Evolutionary conservation across 2,888 invertebrate species (phyloP).

Genomic region (Nomada hirtipes): DNA sequence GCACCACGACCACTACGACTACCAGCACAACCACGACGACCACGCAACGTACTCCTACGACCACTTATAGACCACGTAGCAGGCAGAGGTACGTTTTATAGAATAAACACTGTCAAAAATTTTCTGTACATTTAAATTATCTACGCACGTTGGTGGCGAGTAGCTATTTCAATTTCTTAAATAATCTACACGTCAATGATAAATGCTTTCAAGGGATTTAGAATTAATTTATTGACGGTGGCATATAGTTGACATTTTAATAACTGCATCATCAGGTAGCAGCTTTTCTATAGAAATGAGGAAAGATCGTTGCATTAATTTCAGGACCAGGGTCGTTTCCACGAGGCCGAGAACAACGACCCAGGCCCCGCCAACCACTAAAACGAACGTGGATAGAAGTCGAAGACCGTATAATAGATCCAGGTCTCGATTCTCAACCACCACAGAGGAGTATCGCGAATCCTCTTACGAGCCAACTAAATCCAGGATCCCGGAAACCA

Average conservation of each 20-base stretch:
- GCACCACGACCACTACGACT: constrained; percentile 69
- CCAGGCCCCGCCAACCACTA: constrained; percentile 64
- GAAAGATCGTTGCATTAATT: not conserved
- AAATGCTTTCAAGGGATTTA: too few relatives aligned
- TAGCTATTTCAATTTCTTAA: too few relatives aligned
- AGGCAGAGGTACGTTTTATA: constrained; percentile 72
- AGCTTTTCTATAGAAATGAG: too few relatives aligned
- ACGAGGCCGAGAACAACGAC: constrained; percentile 75
- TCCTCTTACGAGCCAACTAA: constrained; percentile 78
- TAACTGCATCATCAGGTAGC: too few relatives aligned
- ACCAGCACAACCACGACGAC: constrained; percentile 71
- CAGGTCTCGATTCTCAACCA: constrained; percentile 76
- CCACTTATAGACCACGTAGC: constrained; percentile 76
- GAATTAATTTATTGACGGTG: too few relatives aligned
- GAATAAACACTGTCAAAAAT: not conserved
- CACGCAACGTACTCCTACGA: constrained; percentile 70
- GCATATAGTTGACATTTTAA: too few relatives aligned
- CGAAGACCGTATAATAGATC: constrained; percentile 79
- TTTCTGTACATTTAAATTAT: too few relatives aligned
- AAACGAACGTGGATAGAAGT: constrained; percentile 71
- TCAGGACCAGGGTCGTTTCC: constrained; percentile 47
- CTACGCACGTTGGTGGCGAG: too few relatives aligned
- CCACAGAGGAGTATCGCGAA: constrained; percentile 80
- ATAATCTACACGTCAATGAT: too few relatives aligned
- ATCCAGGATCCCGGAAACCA: constrained; percentile 74